Percentiles rank a stretch among this genome's conserved stretches.
Conservation (phyloP, 2,113 vertebrate species). For the Gopherus flavomarginatus region DNA sequence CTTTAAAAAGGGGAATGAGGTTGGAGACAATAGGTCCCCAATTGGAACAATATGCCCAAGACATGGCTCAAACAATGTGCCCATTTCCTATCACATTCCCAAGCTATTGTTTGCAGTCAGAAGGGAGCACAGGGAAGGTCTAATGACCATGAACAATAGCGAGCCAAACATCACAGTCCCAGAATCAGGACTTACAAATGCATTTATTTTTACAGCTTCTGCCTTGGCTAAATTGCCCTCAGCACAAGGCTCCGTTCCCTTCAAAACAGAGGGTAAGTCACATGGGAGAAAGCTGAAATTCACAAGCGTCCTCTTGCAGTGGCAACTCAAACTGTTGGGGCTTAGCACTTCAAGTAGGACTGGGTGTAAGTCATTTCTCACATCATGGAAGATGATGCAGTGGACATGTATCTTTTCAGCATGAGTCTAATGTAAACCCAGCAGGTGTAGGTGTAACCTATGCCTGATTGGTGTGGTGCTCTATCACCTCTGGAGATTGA, state of each 20-base stretch:
- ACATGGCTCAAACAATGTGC: background rate
- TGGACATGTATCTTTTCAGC: background rate
- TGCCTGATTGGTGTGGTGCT: too few relatives aligned
- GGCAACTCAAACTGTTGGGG: background rate
- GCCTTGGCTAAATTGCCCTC: conserved; percentile 64
- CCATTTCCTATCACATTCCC: background rate
- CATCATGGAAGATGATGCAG: background rate
- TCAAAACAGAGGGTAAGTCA: conserved; percentile 66
- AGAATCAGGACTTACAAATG: rapidly evolving
- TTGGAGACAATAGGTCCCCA: background rate
- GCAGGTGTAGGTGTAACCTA: background rate
- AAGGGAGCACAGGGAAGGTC: background rate
- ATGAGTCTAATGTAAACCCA: background rate
- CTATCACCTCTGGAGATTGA: too few relatives aligned
- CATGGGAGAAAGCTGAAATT: background rate
- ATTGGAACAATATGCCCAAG: background rate
- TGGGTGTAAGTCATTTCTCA: background rate
- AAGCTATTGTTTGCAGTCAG: background rate
- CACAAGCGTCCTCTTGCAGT: background rate
- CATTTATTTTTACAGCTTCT: conserved; percentile 53
- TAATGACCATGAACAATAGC: rapidly evolving
- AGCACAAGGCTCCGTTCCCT: conserved; percentile 42
- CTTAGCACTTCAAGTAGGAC: background rate
- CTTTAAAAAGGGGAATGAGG: background rate
- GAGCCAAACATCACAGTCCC: rapidly evolving